Evolutionary conservation across 2,113 vertebrate genomes (phyloP).

Genomic region (Gobio gobio): DNA sequence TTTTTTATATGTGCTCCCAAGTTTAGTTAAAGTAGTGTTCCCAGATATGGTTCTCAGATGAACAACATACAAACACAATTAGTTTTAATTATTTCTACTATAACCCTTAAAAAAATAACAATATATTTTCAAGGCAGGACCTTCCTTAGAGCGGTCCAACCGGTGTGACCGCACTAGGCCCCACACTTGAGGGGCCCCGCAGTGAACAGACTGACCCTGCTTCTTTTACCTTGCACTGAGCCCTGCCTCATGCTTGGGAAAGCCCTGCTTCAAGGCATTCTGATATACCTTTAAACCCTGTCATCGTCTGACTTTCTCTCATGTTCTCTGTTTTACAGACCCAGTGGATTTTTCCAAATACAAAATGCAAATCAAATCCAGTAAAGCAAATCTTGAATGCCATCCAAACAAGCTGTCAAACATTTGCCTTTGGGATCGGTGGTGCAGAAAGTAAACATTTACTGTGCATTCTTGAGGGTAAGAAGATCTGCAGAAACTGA

Average conservation of each 20-base stretch:
- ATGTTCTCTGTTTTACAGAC: not conserved
- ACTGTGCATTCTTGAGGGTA: not conserved
- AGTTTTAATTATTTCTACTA: not conserved
- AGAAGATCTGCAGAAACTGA: not conserved
- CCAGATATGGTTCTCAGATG: not conserved
- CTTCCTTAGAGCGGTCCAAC: too few species aligned
- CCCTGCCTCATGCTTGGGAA: too few species aligned
- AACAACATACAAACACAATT: too few species aligned
- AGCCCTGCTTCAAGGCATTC: not conserved
- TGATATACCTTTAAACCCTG: not conserved
- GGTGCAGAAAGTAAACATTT: not conserved
- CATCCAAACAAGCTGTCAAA: constrained; percentile 2
- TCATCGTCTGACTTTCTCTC: not conserved
- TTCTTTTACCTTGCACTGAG: too few species aligned
- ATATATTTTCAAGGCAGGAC: too few species aligned
- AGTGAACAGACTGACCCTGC: too few species aligned
- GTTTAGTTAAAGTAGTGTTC: not conserved
- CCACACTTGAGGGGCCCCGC: too few species aligned
- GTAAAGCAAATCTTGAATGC: not conserved
- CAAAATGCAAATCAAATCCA: not conserved
- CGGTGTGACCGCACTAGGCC: too few species aligned
- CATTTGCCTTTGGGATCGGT: not conserved
- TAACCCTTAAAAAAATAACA: not conserved
- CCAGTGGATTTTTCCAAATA: not conserved
- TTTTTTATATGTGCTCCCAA: not conserved